phyloP scores from a whole-genome alignment of 1,140 invertebrate species.

The Andricus grossulariae region DNA sequence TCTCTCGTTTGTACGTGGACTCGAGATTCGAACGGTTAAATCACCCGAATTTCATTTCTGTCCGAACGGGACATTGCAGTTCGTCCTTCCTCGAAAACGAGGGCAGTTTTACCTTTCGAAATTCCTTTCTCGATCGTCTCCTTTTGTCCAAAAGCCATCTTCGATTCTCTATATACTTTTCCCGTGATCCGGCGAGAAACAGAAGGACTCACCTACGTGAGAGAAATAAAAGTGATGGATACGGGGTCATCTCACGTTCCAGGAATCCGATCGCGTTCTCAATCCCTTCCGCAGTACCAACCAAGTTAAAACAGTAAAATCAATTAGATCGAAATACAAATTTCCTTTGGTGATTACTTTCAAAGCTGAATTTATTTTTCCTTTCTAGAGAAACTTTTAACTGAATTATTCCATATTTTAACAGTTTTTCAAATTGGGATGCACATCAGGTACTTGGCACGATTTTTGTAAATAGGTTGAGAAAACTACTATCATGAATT shows the following conservation, averaged over 20 bases:
- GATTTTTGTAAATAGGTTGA: too few species aligned
- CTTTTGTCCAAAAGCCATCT: constrained; percentile 48
- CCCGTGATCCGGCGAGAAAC: neutral
- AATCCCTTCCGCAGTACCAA: constrained; percentile 1
- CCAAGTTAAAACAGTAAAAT: neutral
- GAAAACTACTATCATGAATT: too few species aligned
- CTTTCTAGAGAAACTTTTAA: too few species aligned
- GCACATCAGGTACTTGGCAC: too few species aligned
- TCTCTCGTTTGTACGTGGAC: constrained; percentile 59
- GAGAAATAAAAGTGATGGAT: constrained; percentile 17
- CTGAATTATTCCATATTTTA: too few species aligned
- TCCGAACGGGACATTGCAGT: constrained; percentile 64
- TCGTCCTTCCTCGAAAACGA: constrained; percentile 55
- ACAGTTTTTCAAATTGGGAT: too few species aligned
- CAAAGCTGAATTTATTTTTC: too few species aligned
- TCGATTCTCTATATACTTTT: constrained; percentile 47
- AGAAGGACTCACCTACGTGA: constrained; percentile 20
- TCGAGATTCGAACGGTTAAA: constrained; percentile 67
- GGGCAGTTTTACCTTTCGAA: constrained; percentile 55
- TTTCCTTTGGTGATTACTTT: too few species aligned
- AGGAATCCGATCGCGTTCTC: neutral
- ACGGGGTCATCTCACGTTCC: neutral
- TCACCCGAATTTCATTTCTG: constrained; percentile 72
- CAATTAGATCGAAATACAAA: too few species aligned
- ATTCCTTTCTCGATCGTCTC: constrained; percentile 46